phyloP scores from a whole-genome alignment of 2,888 invertebrate species.

The Zhuqinia jingwanae region DNA sequence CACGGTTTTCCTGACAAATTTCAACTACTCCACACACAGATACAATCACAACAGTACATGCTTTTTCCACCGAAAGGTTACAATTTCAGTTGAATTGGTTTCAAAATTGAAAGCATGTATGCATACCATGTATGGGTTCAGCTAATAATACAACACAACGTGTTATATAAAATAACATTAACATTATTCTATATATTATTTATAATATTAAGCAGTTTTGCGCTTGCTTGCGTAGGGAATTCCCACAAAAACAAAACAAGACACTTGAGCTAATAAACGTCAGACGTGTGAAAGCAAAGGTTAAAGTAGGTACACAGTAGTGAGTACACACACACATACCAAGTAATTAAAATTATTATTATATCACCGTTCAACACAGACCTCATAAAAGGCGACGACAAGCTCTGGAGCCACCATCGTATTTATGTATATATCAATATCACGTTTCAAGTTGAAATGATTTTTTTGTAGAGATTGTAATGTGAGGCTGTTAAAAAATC shows the following conservation, averaged over 20 bases:
- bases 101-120: no score
- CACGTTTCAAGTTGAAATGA: slow-evolving; percentile 36
- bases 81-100: no score
- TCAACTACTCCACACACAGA: not conserved
- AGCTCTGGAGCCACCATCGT: slow-evolving; percentile 47
- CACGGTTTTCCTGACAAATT: not conserved
- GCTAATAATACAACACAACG: not conserved
- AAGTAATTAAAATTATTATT: slow-evolving; percentile 55
- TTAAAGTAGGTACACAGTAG: slow-evolving; percentile 20
- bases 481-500: slow-evolving; percentile 20
- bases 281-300: slow-evolving; percentile 54
- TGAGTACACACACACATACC: slow-evolving; percentile 3
- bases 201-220: slow-evolving; percentile 14
- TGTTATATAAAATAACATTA: no score
- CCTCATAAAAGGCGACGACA: slow-evolving; percentile 60
- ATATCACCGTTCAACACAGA: slow-evolving; percentile 43
- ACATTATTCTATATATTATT: no score
- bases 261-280: slow-evolving; percentile 56
- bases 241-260: slow-evolving; percentile 52
- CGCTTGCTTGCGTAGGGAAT: slow-evolving; percentile 37
- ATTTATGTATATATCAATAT: slow-evolving; percentile 12
- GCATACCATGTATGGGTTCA: no score
- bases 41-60: not conserved
- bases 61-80: not conserved
- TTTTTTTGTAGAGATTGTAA: no score